Conservation (phyloP, 2,113 vertebrate genomes). For the human region DNA sequence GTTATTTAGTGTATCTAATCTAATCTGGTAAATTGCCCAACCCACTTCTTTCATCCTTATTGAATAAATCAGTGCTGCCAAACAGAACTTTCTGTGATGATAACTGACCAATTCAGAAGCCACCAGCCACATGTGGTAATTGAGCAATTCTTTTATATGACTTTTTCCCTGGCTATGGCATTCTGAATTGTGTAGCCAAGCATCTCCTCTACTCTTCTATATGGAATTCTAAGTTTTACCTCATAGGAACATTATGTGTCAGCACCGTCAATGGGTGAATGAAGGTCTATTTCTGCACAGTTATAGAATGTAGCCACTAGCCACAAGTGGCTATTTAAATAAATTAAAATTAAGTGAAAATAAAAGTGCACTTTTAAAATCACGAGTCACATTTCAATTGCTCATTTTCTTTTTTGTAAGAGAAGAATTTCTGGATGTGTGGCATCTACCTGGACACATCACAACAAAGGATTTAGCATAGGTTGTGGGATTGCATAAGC, state of each 20-base stretch:
- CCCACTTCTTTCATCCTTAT: not conserved
- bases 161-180: too few species aligned
- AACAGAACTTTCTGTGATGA: not conserved
- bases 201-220: too few species aligned
- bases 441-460: not conserved
- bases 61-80: not conserved
- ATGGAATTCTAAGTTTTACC: too few species aligned
- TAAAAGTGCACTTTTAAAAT: too few species aligned
- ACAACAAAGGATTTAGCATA: constrained; percentile 5
- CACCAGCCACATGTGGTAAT: not conserved
- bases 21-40: not conserved
- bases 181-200: too few species aligned
- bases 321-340: too few species aligned
- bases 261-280: too few species aligned
- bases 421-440: not conserved
- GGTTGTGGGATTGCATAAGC: constrained; percentile 2
- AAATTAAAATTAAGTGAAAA: too few species aligned
- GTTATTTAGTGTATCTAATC: not conserved
- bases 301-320: too few species aligned
- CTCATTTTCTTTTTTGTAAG: not conserved
- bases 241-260: too few species aligned
- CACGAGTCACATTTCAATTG: too few species aligned
- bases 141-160: not conserved
- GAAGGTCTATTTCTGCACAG: too few species aligned
- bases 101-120: not conserved